Conservation (phyloP, 2,797 vertebrate species). For the Ispidina lecontei region DNA sequence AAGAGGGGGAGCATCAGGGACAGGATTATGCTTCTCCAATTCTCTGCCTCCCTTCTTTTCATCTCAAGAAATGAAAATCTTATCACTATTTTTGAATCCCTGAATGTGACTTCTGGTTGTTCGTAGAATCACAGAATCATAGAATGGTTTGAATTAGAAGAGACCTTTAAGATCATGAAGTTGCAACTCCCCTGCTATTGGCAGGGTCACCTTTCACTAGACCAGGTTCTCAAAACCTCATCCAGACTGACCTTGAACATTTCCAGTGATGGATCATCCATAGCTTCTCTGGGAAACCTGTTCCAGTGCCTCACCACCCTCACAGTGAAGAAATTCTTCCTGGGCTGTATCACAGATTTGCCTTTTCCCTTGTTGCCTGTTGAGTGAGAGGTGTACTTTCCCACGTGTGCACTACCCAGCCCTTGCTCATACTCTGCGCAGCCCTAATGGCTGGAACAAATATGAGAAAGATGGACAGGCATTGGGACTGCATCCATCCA, state of each 20-base stretch:
- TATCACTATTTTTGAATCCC: background rate
- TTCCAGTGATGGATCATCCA: background rate
- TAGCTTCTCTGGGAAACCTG: background rate
- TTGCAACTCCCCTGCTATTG: background rate
- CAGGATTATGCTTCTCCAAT: background rate
- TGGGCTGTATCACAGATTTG: background rate
- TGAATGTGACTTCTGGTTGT: background rate
- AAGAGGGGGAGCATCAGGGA: background rate
- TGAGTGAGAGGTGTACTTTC: background rate
- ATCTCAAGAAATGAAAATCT: background rate
- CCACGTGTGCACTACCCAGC: too few relatives aligned
- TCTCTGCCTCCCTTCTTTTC: background rate
- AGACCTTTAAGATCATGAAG: background rate
- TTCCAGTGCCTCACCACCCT: background rate
- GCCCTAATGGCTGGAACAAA: background rate
- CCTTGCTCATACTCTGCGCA: background rate
- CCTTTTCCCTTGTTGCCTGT: background rate
- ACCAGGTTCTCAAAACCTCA: background rate
- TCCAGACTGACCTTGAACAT: background rate
- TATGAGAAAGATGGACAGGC: fast-evolving
- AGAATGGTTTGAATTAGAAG: background rate
- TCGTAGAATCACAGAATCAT: background rate
- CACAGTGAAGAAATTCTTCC: background rate
- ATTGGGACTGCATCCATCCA: background rate
- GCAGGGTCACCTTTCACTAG: background rate